phyloP scores from a whole-genome alignment of 1,140 invertebrate genomes.

The Eubasilissa regina region DNA sequence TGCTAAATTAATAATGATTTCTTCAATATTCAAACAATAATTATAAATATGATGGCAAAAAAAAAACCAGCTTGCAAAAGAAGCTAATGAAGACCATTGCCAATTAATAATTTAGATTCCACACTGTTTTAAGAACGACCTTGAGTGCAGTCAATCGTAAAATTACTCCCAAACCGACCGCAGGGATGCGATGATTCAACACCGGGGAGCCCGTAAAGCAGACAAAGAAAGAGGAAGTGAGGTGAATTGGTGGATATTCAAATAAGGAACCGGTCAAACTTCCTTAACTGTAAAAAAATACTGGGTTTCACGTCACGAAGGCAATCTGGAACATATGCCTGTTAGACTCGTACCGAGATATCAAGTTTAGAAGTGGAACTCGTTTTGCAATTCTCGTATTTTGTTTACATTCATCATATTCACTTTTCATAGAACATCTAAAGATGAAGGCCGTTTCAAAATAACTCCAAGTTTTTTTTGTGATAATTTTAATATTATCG shows the following conservation, averaged over 20 bases:
- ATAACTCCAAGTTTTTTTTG: not conserved
- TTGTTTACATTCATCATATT: conserved; percentile 36
- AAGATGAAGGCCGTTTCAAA: conserved; percentile 6
- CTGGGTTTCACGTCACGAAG: conserved; percentile 4
- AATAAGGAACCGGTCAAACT: conserved; percentile 36
- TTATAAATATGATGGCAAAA: too few relatives aligned
- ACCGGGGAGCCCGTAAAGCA: conserved; percentile 23
- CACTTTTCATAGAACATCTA: conserved; percentile 39
- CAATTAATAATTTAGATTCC: too few relatives aligned
- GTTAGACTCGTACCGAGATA: conserved; percentile 17
- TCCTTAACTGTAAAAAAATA: conserved; percentile 45
- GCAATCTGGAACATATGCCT: conserved; percentile 15
- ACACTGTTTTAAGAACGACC: not conserved
- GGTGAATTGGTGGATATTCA: conserved; percentile 24
- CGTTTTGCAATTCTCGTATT: conserved; percentile 39
- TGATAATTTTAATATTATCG: not conserved
- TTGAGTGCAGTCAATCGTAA: not conserved
- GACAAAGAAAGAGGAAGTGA: conserved; percentile 20
- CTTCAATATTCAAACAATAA: too few relatives aligned
- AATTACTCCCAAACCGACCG: not conserved
- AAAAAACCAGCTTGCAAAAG: too few relatives aligned
- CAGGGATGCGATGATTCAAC: not conserved
- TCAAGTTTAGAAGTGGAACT: conserved; percentile 38
- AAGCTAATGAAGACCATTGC: too few relatives aligned
- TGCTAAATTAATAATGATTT: too few relatives aligned